Base-by-base conservation (phyloP, 1,140 invertebrate genomes). In the Zaprionus vittiger region DNA sequence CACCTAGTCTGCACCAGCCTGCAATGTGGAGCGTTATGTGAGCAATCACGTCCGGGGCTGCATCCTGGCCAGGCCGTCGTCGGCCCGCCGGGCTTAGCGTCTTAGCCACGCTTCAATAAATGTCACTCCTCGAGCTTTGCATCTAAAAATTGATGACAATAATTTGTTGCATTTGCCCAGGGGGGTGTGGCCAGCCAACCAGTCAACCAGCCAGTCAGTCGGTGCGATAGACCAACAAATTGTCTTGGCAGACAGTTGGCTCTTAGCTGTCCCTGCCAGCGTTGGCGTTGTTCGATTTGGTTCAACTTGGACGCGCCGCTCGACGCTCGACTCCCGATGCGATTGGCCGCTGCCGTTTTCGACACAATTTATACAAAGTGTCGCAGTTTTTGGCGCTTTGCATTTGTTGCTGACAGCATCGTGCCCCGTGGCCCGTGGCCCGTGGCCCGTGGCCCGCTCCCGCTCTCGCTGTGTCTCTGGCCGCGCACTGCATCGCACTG, bases 131-230 rank as follows among this genome's bases (percentile, higher is more conserved):
- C 84, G 77, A 87, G 84, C 84, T 89, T 87, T 90, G 84, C 84
- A 87, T 87, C 84, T 87, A 90, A 90, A 89, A 87, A 87, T 90
- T 87, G 84, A 87, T 87, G 84, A 87, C 84, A 87, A 90, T 87
- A 87, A 87, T 87, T 87, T 87, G 84, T 87, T 87, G 84, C 85
- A 84, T 89, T 87, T 73, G 85, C 79, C 85, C 81, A 79, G 79
- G 76, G 85, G 85, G 85, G 85, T 90, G 85, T 90, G 84, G 81
- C 84, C 71, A 66, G 56, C 63, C 41, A 72, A 57, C 41, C 61
- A 70, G 72, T 62, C 56, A 60, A 17, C 66, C 38, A 72, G 67
- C 26, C 61, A 34, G 66, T 15, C 49, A 38, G 63, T 55, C 28
- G 37, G 28, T 38, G 17, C 41, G 56, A 52, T 41, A 34, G 56